phyloP scores from a whole-genome alignment of 2,797 vertebrate genomes.

The Sebastolobus alascanus region DNA sequence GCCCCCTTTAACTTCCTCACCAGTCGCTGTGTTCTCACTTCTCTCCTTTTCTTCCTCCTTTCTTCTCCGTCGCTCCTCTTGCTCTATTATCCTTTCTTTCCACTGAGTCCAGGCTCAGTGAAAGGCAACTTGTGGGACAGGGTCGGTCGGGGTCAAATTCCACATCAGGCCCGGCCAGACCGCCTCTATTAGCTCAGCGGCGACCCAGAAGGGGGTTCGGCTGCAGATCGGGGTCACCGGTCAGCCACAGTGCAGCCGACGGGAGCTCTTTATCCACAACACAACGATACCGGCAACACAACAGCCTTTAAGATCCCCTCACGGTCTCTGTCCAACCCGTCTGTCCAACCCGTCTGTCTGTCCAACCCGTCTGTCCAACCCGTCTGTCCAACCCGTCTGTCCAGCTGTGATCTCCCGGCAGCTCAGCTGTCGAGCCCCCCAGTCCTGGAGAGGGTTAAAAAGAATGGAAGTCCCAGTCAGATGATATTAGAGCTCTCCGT shows the following conservation, averaged over 20 bases:
- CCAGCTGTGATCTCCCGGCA: slow-evolving; percentile 22
- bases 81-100: slow-evolving; percentile 70
- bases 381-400: slow-evolving; percentile 20
- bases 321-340: slow-evolving; percentile 4
- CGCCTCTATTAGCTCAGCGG: slow-evolving; percentile 54
- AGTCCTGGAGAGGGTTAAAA: slow-evolving; percentile 60
- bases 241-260: slow-evolving; percentile 40
- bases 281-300: slow-evolving; percentile 23
- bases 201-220: slow-evolving; percentile 66
- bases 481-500: slow-evolving; percentile 14
- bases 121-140: slow-evolving; percentile 70
- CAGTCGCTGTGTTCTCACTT: slow-evolving; percentile 64
- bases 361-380: slow-evolving; percentile 12
- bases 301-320: slow-evolving; percentile 34
- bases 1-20: slow-evolving; percentile 77
- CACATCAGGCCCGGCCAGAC: slow-evolving; percentile 72
- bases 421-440: slow-evolving; percentile 22
- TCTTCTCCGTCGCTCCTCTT: slow-evolving; percentile 48
- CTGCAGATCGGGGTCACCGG: slow-evolving; percentile 53
- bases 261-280: slow-evolving; percentile 26
- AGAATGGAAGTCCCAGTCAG: slow-evolving; percentile 60
- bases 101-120: slow-evolving; percentile 66
- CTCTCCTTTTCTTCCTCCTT: slow-evolving; percentile 59
- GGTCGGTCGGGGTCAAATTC: slow-evolving; percentile 84
- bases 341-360: slow-evolving; percentile 20